Evolutionary conservation across 2,888 invertebrate genomes (phyloP).

Genomic region (Steromphala cineraria): DNA sequence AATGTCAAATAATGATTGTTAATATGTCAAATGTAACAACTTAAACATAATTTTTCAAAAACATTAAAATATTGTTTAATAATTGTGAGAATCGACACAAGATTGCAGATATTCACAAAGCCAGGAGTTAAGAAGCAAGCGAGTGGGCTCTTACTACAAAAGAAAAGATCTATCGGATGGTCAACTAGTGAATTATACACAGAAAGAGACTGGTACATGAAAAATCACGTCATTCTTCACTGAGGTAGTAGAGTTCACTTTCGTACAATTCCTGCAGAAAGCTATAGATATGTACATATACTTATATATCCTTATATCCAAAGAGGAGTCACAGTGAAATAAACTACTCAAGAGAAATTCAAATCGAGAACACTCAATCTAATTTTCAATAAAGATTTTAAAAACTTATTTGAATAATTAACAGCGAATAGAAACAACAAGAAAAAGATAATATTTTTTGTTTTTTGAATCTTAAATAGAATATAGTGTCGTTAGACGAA

Average conservation of each 20-base stretch:
- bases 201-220: slow-evolving; percentile 4
- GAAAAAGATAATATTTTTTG: no score
- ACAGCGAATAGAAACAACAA: no score
- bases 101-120: neutral
- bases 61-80: neutral
- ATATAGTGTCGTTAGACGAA: no score
- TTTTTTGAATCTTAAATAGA: no score
- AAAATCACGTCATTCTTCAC: neutral
- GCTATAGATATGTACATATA: slow-evolving; percentile 4
- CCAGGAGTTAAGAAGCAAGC: neutral
- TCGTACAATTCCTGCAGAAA: neutral
- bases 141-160: neutral
- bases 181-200: neutral
- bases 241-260: slow-evolving; percentile 5
- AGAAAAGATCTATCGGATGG: neutral
- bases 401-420: no score
- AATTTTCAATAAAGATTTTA: no score
- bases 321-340: neutral
- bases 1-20: no score
- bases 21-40: no score
- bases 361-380: neutral
- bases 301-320: neutral
- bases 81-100: neutral
- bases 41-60: no score
- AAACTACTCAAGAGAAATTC: neutral